These are phyloP conservation scores for Rhamnusium bicolor DNA, from an alignment of 2,888 invertebrate genomes.

Conservation along the genomic window DNA sequence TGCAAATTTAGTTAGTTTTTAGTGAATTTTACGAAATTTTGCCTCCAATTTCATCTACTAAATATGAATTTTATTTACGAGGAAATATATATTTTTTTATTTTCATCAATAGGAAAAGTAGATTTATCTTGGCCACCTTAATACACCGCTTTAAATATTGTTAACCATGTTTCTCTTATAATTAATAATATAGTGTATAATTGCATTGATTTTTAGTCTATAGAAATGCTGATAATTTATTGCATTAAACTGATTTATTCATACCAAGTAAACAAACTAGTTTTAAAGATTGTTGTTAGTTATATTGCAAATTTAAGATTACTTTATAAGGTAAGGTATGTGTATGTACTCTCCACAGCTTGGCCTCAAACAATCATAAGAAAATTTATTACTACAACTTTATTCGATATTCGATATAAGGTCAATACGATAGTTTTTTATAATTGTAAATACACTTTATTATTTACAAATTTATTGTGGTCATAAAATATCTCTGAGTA, in stretches of 20 bases:
- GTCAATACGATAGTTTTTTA: background rate
- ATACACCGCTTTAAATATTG: too few relatives aligned
- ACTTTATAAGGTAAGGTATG: constrained; percentile 6
- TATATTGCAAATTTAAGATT: constrained; percentile 6
- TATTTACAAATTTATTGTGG: background rate
- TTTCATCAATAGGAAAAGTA: too few relatives aligned
- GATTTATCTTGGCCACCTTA: too few relatives aligned
- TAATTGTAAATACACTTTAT: background rate
- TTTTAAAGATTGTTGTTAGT: constrained; percentile 1
- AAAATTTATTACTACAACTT: background rate
- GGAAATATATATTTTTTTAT: too few relatives aligned
- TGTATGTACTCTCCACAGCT: background rate
- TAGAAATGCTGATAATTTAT: background rate
- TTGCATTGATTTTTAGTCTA: background rate
- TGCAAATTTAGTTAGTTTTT: too few relatives aligned
- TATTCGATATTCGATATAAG: background rate
- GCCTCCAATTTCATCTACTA: too few relatives aligned
- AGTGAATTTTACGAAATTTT: too few relatives aligned
- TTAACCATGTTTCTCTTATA: background rate
- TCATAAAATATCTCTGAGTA: background rate
- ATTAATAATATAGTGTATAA: background rate
- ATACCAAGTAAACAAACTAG: background rate
- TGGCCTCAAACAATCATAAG: background rate
- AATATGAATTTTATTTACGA: too few relatives aligned
- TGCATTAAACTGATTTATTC: constrained; percentile 3